These are phyloP conservation scores for Nannospalax galili DNA, from an alignment of 2,113 vertebrate species.

Conservation along the genomic window DNA sequence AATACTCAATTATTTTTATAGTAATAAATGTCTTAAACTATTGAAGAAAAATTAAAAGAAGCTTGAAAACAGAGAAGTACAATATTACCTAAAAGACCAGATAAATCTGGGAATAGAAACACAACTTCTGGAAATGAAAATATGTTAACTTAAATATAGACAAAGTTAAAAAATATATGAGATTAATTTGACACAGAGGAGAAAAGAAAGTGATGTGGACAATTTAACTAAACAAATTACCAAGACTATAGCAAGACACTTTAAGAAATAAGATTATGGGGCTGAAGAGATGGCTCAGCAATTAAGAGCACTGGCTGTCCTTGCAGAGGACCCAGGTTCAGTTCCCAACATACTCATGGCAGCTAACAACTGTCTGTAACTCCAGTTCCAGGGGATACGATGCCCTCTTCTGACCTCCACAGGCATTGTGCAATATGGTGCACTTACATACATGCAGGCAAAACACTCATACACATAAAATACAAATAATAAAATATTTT, in stretches of 20 bases:
- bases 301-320: no score
- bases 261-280: neutral
- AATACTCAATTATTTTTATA: neutral
- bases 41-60: neutral
- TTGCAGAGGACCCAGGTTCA: no score
- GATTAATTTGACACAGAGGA: neutral
- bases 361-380: no score
- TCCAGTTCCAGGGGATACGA: no score
- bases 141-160: neutral
- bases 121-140: conserved; percentile 31
- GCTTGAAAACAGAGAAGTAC: conserved; percentile 9
- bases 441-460: no score
- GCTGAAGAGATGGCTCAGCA: no score
- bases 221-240: neutral
- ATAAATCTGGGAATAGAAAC: conserved; percentile 6
- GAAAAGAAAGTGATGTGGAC: neutral
- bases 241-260: neutral
- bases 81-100: conserved; percentile 11
- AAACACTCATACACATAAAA: no score
- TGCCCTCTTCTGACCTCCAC: no score
- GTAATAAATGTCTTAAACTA: conserved; percentile 39
- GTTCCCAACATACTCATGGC: no score
- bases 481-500: no score
- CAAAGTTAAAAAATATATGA: neutral
- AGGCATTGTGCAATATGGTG: no score